These are phyloP conservation scores for Drosophila insularis DNA, from an alignment of 1,140 invertebrate species.

Conservation along the genomic window DNA sequence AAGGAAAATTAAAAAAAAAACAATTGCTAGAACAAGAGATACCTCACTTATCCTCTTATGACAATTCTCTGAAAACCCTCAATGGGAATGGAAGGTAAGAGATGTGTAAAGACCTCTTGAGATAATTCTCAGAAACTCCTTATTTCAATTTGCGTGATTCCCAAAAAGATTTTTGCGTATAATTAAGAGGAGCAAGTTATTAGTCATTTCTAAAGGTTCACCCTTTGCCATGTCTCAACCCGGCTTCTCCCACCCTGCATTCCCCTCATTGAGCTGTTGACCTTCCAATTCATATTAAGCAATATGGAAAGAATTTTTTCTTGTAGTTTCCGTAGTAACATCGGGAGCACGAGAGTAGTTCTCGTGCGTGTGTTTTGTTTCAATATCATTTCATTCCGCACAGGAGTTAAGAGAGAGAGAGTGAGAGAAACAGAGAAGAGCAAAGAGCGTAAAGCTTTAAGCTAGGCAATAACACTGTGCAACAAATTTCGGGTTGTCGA, in stretches of 20 bases:
- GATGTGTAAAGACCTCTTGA: too few relatives aligned
- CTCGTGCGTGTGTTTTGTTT: constrained; percentile 5
- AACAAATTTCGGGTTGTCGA: too few relatives aligned
- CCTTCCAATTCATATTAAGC: background rate
- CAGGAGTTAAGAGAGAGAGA: background rate
- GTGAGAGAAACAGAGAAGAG: too few relatives aligned
- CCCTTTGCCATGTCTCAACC: background rate
- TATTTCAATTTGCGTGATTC: background rate
- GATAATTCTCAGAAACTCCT: too few relatives aligned
- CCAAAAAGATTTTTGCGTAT: background rate
- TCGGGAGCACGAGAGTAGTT: background rate
- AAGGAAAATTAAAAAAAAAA: too few relatives aligned
- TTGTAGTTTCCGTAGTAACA: background rate
- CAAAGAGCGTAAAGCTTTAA: constrained; percentile 14
- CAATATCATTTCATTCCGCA: constrained; percentile 20
- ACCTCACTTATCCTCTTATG: too few relatives aligned
- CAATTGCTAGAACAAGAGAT: too few relatives aligned
- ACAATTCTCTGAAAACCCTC: too few relatives aligned
- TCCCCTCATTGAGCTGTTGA: background rate
- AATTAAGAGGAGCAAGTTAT: background rate
- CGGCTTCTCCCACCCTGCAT: background rate
- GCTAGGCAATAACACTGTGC: constrained; percentile 7
- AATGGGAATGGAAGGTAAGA: too few relatives aligned
- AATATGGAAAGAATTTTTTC: background rate
- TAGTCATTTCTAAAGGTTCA: background rate